Evolutionary conservation across 2,113 vertebrate species (phyloP), one percentile per base, ranked within the genome.

Genomic region (Stercorarius parasiticus): DNA sequence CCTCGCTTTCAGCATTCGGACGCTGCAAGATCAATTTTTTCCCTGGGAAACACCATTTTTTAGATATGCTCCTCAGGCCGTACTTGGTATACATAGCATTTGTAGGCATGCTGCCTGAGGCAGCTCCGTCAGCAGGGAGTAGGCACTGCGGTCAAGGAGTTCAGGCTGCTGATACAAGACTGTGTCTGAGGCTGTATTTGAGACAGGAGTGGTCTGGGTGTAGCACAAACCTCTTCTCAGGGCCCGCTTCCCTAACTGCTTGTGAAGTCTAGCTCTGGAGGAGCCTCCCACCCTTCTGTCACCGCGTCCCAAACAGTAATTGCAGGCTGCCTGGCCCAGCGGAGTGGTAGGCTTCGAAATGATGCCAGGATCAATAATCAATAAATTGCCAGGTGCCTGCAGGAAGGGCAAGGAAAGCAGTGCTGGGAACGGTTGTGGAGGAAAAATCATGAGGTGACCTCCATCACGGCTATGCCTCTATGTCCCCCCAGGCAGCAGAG

Each of bases 31-130:
- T 25, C 67, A 20, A 0, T 27, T 38, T 27, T 43, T 5, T 15
- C 8, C 20, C 2, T 5, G 25, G 70, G 34, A 95, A 95, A 30
- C 12, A 53, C 0, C 3, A 4, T 27, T 43, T 79, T 74, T 73
- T 14, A 56, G 70, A 42, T 32, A 30, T 34, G 16, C 21, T 81
- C 21, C 43, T 32, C 36, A 61, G 55, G 36, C 65, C 14, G 2
- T 78, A 13, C 27, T 73, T 49, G 42, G 53, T 73, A 65, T 23
- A 30, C 0, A 0, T 8, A 38, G 34, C 2, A 2, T n/a, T 56
- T n/a, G 49, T 32, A 38, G 61, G 29, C 29, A 23, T 10, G 40
- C 26, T 65, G 40, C 0, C 0, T 9, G 58, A 67, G 9, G 49
- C 55, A 77, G 32, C n/a, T 79, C 16, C 66, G 47, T 27, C 26